Conservation (phyloP, 2,113 vertebrate species). For the Cynoglossus semilaevis region DNA sequence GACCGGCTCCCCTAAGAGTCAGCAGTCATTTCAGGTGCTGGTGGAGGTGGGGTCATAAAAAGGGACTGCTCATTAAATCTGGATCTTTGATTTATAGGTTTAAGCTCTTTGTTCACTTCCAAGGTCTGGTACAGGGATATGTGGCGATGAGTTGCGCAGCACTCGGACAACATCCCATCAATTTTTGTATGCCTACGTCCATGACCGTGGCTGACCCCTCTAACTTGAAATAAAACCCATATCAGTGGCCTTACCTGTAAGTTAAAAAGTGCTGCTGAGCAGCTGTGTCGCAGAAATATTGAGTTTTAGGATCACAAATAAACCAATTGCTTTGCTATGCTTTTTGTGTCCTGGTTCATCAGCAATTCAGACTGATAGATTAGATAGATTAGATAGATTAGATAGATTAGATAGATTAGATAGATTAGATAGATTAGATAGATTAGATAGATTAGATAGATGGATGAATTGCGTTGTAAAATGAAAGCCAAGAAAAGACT, state of each 20-base stretch:
- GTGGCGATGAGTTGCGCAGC: slow-evolving; percentile 29
- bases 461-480: too few species aligned
- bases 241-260: slow-evolving; percentile 4
- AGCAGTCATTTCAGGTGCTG: slow-evolving; percentile 32
- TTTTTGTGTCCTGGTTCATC: slow-evolving; percentile 25
- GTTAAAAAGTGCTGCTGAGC: slow-evolving; percentile 4
- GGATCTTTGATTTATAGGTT: slow-evolving; percentile 35
- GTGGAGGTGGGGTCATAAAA: slow-evolving; percentile 25
- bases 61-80: slow-evolving; percentile 31
- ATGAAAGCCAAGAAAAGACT: too few species aligned
- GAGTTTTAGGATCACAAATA: too few species aligned
- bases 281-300: too few species aligned
- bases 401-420: too few species aligned
- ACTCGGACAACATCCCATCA: slow-evolving; percentile 8
- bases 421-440: too few species aligned
- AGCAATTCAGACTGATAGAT: slow-evolving; percentile 52
- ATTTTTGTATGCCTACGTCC: slow-evolving; percentile 6
- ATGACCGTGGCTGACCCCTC: slow-evolving; percentile 10
- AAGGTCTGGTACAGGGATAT: slow-evolving; percentile 25
- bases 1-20: slow-evolving; percentile 9
- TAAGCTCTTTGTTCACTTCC: slow-evolving; percentile 13
- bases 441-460: too few species aligned
- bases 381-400: too few species aligned
- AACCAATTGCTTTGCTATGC: slow-evolving; percentile 4
- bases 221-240: slow-evolving; percentile 9